A percentile compares a stretch with the other conserved stretches of the same genome.
Evolutionary conservation across 1,140 invertebrate species (phyloP).

Genomic region (Marisa cornuarietis): DNA sequence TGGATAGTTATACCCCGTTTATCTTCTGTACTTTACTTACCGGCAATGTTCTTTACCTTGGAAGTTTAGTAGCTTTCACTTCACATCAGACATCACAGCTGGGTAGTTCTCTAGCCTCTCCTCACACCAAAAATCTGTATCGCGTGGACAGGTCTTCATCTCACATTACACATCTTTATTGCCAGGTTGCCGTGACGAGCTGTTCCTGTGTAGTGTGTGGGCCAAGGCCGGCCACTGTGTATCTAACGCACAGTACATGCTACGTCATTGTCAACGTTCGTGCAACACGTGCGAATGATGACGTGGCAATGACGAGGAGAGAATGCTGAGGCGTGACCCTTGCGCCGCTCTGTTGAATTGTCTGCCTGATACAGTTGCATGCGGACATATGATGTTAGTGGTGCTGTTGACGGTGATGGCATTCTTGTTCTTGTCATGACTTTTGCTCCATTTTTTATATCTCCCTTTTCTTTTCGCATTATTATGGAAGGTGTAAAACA

Average conservation of each 20-base stretch:
- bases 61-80: too few species aligned
- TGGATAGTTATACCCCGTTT: too few species aligned
- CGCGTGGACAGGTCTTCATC: too few species aligned
- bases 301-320: background rate
- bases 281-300: constrained; percentile 35
- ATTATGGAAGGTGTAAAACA: too few species aligned
- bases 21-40: too few species aligned
- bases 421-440: background rate
- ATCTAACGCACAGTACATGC: constrained; percentile 46
- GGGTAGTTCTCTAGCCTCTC: too few species aligned
- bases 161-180: background rate
- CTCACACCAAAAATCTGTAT: too few species aligned
- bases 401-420: background rate
- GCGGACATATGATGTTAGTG: background rate
- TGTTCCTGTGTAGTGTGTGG: constrained; percentile 46
- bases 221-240: constrained; percentile 41
- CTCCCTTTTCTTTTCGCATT: background rate
- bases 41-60: too few species aligned
- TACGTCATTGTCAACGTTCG: constrained; percentile 45
- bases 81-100: too few species aligned
- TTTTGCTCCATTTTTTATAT: background rate
- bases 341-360: too few species aligned
- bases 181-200: constrained; percentile 47
- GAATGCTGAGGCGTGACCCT: background rate
- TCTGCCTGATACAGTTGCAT: too few species aligned